A percentile compares a stretch with the other conserved stretches of the same genome.
Conservation (phyloP, 2,888 invertebrate species). For the Biston betularia region DNA sequence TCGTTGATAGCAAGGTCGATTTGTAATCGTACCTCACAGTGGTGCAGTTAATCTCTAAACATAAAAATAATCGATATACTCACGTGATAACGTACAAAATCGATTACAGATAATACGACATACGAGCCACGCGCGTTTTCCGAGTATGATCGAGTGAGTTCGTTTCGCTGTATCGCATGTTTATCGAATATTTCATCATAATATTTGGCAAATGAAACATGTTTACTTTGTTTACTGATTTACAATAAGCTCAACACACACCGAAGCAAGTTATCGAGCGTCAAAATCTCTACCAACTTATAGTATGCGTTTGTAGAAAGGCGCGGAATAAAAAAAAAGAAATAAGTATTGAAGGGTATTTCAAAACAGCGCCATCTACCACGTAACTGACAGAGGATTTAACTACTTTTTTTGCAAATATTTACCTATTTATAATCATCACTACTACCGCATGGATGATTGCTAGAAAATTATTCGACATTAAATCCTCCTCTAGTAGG, state of each 20-base stretch:
- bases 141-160: constrained; percentile 18
- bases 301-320: neutral
- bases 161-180: constrained; percentile 11
- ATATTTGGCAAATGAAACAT: constrained; percentile 9
- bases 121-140: constrained; percentile 5
- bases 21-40: no score
- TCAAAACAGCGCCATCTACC: no score
- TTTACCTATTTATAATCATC: no score
- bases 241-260: neutral
- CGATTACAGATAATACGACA: constrained; percentile 1
- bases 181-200: constrained; percentile 8
- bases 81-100: constrained; percentile 2
- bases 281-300: neutral
- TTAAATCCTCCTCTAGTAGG: no score
- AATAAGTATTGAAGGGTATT: no score
- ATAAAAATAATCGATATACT: neutral
- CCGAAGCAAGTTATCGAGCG: neutral
- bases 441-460: no score
- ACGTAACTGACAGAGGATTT: no score
- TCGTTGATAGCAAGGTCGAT: no score
- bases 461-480: no score
- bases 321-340: no score
- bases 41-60: neutral
- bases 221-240: constrained; percentile 11
- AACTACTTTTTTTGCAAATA: no score